These are phyloP conservation scores for Agonopterix heracliana DNA, from an alignment of 2,888 invertebrate species.

Conservation along the genomic window DNA sequence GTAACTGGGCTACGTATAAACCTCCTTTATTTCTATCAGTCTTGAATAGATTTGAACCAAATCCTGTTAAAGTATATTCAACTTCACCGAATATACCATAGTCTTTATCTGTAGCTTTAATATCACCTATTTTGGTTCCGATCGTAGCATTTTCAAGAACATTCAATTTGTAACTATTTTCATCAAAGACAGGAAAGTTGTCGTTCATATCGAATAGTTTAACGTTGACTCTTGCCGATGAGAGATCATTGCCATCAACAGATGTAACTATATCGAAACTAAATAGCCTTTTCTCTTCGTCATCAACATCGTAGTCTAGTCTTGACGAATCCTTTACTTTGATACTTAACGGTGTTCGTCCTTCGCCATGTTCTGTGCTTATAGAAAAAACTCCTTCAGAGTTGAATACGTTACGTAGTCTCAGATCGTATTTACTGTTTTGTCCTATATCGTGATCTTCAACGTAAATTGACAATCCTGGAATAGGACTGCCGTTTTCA, in stretches of 20 bases:
- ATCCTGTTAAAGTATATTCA: constrained; percentile 84
- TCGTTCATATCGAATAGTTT: constrained; percentile 87
- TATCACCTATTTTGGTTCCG: constrained; percentile 78
- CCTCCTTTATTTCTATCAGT: constrained; percentile 82
- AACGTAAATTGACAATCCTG: constrained; percentile 84
- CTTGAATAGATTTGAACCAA: constrained; percentile 85
- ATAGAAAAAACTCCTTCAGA: constrained; percentile 78
- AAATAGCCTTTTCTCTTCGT: constrained; percentile 74
- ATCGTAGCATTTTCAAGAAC: constrained; percentile 80
- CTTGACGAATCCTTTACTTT: constrained; percentile 80
- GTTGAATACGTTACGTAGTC: constrained; percentile 76
- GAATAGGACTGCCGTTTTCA: constrained; percentile 80
- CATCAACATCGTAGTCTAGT: constrained; percentile 83
- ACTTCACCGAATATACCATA: constrained; percentile 83
- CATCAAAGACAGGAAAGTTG: constrained; percentile 82
- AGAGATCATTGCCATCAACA: constrained; percentile 71
- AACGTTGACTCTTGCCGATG: constrained; percentile 78
- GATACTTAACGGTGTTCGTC: constrained; percentile 84
- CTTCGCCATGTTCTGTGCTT: constrained; percentile 80
- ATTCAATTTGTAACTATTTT: constrained; percentile 78
- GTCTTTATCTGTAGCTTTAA: constrained; percentile 83
- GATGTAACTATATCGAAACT: constrained; percentile 82
- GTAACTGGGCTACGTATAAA: constrained; percentile 76
- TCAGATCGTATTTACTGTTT: constrained; percentile 82
- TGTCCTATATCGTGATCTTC: constrained; percentile 84